Evolutionary conservation across 2,888 invertebrate genomes (phyloP).

Genomic region (Arge pagana): DNA sequence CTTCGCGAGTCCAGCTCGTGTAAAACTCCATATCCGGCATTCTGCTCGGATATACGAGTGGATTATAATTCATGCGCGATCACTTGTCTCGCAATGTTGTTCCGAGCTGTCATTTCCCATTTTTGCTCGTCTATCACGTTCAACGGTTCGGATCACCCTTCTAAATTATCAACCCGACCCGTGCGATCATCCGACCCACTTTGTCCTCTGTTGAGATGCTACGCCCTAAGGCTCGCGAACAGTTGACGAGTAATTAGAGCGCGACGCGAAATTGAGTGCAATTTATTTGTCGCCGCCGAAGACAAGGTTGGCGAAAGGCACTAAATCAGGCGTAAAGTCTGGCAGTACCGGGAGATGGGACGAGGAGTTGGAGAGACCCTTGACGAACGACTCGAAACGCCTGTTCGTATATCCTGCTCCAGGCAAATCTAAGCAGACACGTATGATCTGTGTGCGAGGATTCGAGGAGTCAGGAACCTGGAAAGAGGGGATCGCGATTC

Average conservation of each 20-base stretch:
- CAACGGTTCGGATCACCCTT: too few relatives aligned
- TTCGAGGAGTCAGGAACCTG: background rate
- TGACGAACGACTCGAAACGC: conserved; percentile 13
- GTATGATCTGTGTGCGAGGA: conserved; percentile 19
- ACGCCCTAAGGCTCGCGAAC: too few relatives aligned
- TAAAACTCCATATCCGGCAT: too few relatives aligned
- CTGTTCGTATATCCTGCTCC: conserved; percentile 12
- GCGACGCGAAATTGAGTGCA: conserved; percentile 20
- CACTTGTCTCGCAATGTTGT: too few relatives aligned
- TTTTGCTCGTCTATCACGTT: too few relatives aligned
- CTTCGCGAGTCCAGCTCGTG: too few relatives aligned
- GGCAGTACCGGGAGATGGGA: background rate
- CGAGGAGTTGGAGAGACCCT: conserved; percentile 6
- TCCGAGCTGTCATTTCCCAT: too few relatives aligned
- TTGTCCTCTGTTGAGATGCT: too few relatives aligned
- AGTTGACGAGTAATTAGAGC: conserved; percentile 19
- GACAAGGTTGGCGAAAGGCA: conserved; percentile 4
- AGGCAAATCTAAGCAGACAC: conserved; percentile 20
- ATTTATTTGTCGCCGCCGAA: conserved; percentile 8
- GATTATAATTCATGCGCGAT: too few relatives aligned
- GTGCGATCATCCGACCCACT: too few relatives aligned
- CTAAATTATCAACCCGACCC: too few relatives aligned
- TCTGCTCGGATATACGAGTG: too few relatives aligned
- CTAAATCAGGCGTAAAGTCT: conserved; percentile 25
- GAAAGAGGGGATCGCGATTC: background rate